Conservation (phyloP, 2,888 invertebrate genomes). For the Oligia strigilis region DNA sequence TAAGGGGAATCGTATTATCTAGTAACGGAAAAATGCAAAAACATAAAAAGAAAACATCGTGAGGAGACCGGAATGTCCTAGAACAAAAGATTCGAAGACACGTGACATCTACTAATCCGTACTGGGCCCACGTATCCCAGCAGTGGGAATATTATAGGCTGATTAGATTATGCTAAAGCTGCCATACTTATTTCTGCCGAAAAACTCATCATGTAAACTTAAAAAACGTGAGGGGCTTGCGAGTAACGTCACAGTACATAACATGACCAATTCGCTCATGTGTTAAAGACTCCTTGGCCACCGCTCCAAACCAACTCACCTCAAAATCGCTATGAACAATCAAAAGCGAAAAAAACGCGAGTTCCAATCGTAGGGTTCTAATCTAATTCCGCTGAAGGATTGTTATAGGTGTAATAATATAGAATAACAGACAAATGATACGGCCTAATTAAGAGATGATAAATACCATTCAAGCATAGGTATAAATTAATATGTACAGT, state of each 20-base stretch:
- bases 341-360: constrained; percentile 34
- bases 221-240: not conserved
- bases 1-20: too few relatives aligned
- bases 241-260: not conserved
- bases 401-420: constrained; percentile 59
- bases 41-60: not conserved
- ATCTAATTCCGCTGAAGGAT: constrained; percentile 66
- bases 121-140: too few relatives aligned
- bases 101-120: not conserved
- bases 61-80: too few relatives aligned
- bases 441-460: constrained; percentile 57
- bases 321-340: not conserved
- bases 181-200: not conserved
- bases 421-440: constrained; percentile 54
- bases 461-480: constrained; percentile 24
- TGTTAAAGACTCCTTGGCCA: not conserved
- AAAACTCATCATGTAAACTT: not conserved
- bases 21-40: not conserved
- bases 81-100: not conserved
- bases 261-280: not conserved
- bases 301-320: not conserved
- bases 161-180: not conserved
- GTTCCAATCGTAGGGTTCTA: constrained; percentile 45
- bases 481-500: constrained; percentile 15
- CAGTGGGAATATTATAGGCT: too few relatives aligned